Conservation (phyloP, 2,797 vertebrate species). For the Schizopygopsis pylzovi region DNA sequence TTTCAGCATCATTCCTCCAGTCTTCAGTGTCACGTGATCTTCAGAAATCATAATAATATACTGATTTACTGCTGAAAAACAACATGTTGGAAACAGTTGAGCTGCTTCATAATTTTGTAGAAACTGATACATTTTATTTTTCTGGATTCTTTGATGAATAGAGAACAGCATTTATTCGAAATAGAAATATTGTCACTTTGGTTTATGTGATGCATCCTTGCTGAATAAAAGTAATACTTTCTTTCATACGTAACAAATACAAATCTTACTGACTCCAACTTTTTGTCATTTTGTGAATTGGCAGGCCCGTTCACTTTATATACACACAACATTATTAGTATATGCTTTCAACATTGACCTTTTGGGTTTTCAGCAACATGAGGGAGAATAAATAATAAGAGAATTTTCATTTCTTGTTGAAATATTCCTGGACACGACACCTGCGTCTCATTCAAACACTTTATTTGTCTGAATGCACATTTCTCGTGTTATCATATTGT, state of each 20-base stretch:
- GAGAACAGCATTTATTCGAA: neutral
- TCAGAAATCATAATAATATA: neutral
- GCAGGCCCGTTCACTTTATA: neutral
- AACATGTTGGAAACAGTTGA: no score
- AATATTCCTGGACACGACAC: neutral
- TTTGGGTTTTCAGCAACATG: neutral
- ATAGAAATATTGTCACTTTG: neutral
- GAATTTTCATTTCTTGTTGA: neutral
- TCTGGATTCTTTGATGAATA: neutral
- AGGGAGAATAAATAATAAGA: neutral
- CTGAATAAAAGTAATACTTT: neutral
- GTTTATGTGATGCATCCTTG: neutral
- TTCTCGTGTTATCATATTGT: neutral
- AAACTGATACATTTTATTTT: neutral
- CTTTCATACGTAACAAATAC: neutral
- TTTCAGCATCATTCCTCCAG: slow-evolving; percentile 5
- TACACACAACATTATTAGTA: neutral
- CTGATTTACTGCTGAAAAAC: neutral
- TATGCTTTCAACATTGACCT: neutral
- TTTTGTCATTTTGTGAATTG: neutral
- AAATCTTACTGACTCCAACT: neutral
- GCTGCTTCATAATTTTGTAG: no score
- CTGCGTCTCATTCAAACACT: neutral
- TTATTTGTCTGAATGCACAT: neutral
- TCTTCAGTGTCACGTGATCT: neutral